These are phyloP conservation scores for Hydrolagus colliei DNA, from an alignment of 2,797 vertebrate species.

Conservation along the genomic window DNA sequence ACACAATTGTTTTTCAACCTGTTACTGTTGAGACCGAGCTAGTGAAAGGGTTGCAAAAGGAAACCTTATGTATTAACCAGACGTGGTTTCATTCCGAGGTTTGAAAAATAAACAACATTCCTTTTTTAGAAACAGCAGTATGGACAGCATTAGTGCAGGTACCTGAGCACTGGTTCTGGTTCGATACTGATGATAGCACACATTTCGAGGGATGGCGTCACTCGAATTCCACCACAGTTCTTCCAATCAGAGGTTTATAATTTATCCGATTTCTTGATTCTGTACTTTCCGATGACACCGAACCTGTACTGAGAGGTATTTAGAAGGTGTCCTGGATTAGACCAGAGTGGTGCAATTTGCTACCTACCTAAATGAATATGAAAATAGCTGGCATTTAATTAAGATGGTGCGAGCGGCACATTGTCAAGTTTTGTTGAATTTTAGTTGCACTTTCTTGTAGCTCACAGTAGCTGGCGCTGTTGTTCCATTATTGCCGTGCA, in stretches of 20 bases:
- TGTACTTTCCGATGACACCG: not conserved
- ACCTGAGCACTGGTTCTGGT: conserved; percentile 5
- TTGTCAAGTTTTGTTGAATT: conserved; percentile 18
- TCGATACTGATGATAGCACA: conserved; percentile 2
- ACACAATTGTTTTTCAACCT: not conserved
- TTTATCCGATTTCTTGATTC: not conserved
- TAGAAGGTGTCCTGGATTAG: not conserved
- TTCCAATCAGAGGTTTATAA: conserved; percentile 4
- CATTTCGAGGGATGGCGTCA: not conserved
- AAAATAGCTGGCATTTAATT: conserved; percentile 24
- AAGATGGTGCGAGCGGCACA: conserved; percentile 23
- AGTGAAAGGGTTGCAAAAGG: conserved; percentile 25
- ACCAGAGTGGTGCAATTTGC: conserved; percentile 3
- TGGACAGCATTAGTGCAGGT: not conserved
- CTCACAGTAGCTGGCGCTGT: conserved; percentile 30
- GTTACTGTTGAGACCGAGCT: conserved; percentile 11
- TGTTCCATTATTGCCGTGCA: conserved; percentile 26
- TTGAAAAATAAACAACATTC: conserved; percentile 17
- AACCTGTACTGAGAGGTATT: not conserved
- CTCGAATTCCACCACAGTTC: conserved; percentile 1
- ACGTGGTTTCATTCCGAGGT: conserved; percentile 25
- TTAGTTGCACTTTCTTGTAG: conserved; percentile 17
- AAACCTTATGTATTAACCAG: conserved; percentile 15
- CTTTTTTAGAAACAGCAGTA: conserved; percentile 22
- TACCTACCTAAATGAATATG: conserved; percentile 21